Evolutionary conservation across 2,113 vertebrate species (phyloP).

Genomic region (Agapornis roseicollis): DNA sequence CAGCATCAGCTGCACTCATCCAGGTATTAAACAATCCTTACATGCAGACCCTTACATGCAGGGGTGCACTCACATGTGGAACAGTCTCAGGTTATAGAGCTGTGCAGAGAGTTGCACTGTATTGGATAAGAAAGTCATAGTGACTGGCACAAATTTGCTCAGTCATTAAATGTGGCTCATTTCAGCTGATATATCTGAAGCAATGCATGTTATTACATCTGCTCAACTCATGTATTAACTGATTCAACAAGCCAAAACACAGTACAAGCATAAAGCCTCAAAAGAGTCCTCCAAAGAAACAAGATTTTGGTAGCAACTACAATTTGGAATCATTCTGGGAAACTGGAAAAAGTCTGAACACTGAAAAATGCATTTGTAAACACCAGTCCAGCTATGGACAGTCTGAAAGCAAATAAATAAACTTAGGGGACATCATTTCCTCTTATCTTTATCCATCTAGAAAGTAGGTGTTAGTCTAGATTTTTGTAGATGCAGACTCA

Average conservation of each 20-base stretch:
- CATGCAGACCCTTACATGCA: neutral
- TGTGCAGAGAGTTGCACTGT: neutral
- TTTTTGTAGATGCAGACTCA: neutral
- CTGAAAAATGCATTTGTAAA: neutral
- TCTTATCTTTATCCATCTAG: neutral
- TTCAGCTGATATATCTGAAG: neutral
- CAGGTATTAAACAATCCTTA: neutral
- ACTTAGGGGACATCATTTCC: neutral
- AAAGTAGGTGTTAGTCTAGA: neutral
- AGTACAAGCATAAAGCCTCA: neutral
- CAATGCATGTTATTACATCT: neutral
- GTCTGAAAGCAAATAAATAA: neutral
- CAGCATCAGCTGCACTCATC: neutral
- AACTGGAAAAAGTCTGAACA: neutral
- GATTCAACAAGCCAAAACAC: neutral
- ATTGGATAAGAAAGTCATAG: neutral
- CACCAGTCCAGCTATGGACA: neutral
- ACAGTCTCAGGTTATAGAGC: neutral
- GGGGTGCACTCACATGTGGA: neutral
- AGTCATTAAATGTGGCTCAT: neutral
- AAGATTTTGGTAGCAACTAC: neutral
- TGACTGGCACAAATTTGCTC: neutral
- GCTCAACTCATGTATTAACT: neutral
- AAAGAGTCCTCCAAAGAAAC: neutral
- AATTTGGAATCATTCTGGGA: neutral